These are phyloP conservation scores for Ianthella basta DNA, from an alignment of 37 sponge, comb jelly and placozoan genomes.

Conservation along the genomic window DNA sequence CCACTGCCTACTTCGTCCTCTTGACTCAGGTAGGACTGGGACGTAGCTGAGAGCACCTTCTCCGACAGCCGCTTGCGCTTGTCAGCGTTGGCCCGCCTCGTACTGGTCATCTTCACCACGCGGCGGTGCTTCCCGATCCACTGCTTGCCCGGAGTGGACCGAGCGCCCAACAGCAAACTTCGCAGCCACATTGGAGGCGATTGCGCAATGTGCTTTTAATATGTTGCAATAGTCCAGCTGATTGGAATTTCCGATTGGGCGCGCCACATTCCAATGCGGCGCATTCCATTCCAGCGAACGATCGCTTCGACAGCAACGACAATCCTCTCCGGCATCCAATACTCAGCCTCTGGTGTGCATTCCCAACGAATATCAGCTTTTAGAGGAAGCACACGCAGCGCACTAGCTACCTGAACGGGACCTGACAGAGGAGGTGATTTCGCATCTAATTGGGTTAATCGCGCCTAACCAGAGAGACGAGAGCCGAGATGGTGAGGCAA, in stretches of 20 bases:
- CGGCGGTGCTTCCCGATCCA: slow-evolving; percentile 76
- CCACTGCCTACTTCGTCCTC: slow-evolving; percentile 56
- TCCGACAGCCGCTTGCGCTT: neutral
- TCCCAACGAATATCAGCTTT: neutral
- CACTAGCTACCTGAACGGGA: too few relatives aligned
- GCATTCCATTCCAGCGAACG: slow-evolving; percentile 6
- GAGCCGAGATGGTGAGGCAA: too few relatives aligned
- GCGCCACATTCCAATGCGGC: slow-evolving; percentile 1
- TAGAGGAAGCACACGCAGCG: neutral
- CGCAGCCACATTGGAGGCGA: slow-evolving; percentile 48
- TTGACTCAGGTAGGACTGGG: slow-evolving; percentile 55
- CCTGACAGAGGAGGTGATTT: too few relatives aligned
- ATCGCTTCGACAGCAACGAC: neutral
- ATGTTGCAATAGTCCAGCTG: neutral
- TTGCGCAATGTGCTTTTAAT: neutral
- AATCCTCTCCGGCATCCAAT: neutral
- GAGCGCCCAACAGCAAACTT: slow-evolving; percentile 32
- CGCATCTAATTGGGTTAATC: too few relatives aligned
- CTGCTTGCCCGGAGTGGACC: slow-evolving; percentile 70
- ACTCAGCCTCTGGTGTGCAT: neutral
- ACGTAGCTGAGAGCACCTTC: neutral
- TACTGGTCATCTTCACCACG: slow-evolving; percentile 58
- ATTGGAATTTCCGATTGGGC: neutral
- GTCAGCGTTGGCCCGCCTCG: slow-evolving; percentile 10
- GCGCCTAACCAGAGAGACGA: too few relatives aligned